These are phyloP conservation scores for Poecilia picta DNA, from an alignment of 2,797 vertebrate species.

Conservation along the genomic window DNA sequence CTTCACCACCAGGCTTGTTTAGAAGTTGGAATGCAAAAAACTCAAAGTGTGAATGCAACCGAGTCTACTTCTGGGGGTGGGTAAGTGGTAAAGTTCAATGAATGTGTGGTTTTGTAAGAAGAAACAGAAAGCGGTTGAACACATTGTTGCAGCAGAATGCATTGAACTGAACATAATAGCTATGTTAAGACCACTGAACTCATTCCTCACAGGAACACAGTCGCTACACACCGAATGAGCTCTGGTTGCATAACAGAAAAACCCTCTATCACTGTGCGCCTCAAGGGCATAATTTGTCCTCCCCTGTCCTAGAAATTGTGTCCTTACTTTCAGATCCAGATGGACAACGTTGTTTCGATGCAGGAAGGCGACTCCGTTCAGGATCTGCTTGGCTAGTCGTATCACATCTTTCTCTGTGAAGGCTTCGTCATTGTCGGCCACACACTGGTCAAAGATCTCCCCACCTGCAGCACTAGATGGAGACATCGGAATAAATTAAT, in stretches of 20 bases:
- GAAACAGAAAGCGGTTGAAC: slow-evolving; percentile 26
- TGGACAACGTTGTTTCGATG: slow-evolving; percentile 85
- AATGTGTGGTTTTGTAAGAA: slow-evolving; percentile 4
- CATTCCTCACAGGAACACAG: slow-evolving; percentile 41
- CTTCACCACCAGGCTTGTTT: slow-evolving; percentile 10
- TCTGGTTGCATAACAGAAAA: slow-evolving; percentile 58
- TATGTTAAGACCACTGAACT: neutral
- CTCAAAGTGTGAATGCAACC: neutral
- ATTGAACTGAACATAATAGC: slow-evolving; percentile 37
- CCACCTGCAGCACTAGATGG: slow-evolving; percentile 84
- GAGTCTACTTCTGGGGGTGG: neutral
- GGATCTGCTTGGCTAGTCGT: slow-evolving; percentile 84
- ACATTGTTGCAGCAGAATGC: slow-evolving; percentile 30
- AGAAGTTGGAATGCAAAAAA: neutral
- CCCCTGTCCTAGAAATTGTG: slow-evolving; percentile 5
- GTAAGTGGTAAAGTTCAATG: neutral
- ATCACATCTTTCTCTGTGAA: slow-evolving; percentile 87
- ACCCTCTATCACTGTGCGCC: slow-evolving; percentile 14
- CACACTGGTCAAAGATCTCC: slow-evolving; percentile 87
- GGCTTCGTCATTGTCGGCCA: slow-evolving; percentile 84
- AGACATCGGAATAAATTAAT: slow-evolving; percentile 37
- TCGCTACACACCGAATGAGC: slow-evolving; percentile 27
- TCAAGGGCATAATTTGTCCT: slow-evolving; percentile 32
- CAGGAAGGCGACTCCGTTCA: slow-evolving; percentile 82
- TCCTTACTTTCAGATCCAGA: slow-evolving; percentile 85